Conservation (phyloP, 2,113 vertebrate genomes). For the Corythornis madagascariensis region DNA sequence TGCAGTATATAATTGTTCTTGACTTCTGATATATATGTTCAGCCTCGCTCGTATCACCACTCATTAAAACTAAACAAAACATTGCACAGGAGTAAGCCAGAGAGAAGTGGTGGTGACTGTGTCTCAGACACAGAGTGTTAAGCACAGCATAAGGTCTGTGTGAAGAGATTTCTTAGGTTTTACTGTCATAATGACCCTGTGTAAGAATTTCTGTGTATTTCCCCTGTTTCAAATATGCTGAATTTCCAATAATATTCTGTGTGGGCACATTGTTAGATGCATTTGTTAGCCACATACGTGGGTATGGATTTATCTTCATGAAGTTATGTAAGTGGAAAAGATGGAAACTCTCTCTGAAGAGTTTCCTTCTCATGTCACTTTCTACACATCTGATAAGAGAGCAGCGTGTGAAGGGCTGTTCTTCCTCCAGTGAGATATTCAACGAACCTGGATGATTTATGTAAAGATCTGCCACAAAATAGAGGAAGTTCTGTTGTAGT, state of each 20-base stretch:
- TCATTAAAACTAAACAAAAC: background rate
- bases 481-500: background rate
- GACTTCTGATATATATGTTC: background rate
- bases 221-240: background rate
- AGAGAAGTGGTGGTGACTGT: background rate
- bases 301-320: background rate
- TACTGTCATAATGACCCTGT: background rate
- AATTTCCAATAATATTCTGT: background rate
- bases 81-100: background rate
- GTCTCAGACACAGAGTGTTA: background rate
- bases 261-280: background rate
- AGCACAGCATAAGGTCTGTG: background rate
- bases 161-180: background rate
- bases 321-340: background rate
- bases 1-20: background rate
- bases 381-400: background rate
- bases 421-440: background rate
- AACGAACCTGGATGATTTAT: background rate
- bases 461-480: background rate
- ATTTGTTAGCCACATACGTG: background rate
- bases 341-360: background rate
- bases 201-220: background rate
- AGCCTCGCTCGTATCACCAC: background rate
- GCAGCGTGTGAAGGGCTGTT: background rate
- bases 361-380: background rate